Percentiles rank a stretch among this genome's conserved stretches.
These are phyloP conservation scores for Amphilophus citrinellus DNA, from an alignment of 2,113 vertebrate genomes.

Conservation along the genomic window DNA sequence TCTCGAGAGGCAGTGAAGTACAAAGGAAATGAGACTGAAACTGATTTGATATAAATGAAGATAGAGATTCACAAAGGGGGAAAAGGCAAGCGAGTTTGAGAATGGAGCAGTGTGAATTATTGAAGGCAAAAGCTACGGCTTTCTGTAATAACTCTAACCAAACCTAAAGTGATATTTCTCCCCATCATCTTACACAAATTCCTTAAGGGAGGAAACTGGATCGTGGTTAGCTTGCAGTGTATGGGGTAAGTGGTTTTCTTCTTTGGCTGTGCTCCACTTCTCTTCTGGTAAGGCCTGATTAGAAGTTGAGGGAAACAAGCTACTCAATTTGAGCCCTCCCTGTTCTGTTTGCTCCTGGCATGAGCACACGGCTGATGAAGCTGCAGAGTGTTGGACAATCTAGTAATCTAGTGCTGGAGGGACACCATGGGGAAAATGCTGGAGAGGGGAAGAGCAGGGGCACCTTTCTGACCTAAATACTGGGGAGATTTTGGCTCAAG, in stretches of 20 bases:
- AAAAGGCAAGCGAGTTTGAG: constrained; percentile 11
- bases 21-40: constrained; percentile 37
- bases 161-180: constrained; percentile 49
- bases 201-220: constrained; percentile 52
- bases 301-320: constrained; percentile 6
- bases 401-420: constrained; percentile 24
- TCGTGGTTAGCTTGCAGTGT: constrained; percentile 14
- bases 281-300: constrained; percentile 28
- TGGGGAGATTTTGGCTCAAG: constrained; percentile 68
- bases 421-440: constrained; percentile 6
- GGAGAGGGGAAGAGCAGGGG: constrained; percentile 17
- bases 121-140: constrained; percentile 47
- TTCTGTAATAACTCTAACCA: constrained; percentile 28
- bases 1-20: constrained; percentile 32
- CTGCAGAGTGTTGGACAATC: constrained; percentile 14
- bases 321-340: constrained; percentile 6
- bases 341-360: constrained; percentile 27
- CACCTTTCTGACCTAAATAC: constrained; percentile 74
- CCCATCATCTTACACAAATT: constrained; percentile 33
- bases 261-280: constrained; percentile 31
- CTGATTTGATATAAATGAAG: constrained; percentile 51
- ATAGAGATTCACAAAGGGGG: constrained; percentile 18
- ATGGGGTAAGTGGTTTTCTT: constrained; percentile 14
- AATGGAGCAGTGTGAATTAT: constrained; percentile 57
- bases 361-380: constrained; percentile 11